phyloP scores from a whole-genome alignment of 2,113 vertebrate genomes.

The Loxodonta africana region DNA sequence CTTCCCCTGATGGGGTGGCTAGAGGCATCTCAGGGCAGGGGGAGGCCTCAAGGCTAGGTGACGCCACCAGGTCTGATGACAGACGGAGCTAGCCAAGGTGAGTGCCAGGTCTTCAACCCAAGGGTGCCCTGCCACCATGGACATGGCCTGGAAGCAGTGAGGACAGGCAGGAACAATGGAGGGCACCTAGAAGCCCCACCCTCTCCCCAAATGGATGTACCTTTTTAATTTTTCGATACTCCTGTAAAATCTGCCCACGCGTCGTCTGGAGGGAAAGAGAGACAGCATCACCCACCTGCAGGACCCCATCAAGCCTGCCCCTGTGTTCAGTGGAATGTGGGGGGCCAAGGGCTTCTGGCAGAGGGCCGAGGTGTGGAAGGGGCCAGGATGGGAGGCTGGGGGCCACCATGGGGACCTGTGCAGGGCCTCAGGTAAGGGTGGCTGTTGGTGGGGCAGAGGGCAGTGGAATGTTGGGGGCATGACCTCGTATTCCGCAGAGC shows the following conservation, averaged over 20 bases:
- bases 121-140: no score
- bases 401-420: neutral
- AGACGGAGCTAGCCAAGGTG: neutral
- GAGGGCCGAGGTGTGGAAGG: neutral
- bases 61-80: neutral
- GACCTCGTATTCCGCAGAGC: constrained; percentile 98
- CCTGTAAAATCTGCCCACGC: constrained; percentile 98
- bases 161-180: neutral
- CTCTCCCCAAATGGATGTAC: constrained; percentile 83
- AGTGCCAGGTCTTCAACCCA: no score
- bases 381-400: no score
- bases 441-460: no score
- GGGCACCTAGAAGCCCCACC: neutral
- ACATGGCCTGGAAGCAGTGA: neutral
- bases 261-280: constrained; percentile 90
- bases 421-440: no score
- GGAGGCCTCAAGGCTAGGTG: neutral
- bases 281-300: neutral
- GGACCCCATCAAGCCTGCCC: neutral
- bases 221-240: constrained; percentile 99
- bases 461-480: fast-evolving
- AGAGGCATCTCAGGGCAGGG: neutral
- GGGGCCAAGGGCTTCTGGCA: neutral
- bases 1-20: neutral
- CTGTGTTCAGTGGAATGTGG: neutral